Conservation (phyloP, 2,797 vertebrate species). For the Vireo griseus region DNA sequence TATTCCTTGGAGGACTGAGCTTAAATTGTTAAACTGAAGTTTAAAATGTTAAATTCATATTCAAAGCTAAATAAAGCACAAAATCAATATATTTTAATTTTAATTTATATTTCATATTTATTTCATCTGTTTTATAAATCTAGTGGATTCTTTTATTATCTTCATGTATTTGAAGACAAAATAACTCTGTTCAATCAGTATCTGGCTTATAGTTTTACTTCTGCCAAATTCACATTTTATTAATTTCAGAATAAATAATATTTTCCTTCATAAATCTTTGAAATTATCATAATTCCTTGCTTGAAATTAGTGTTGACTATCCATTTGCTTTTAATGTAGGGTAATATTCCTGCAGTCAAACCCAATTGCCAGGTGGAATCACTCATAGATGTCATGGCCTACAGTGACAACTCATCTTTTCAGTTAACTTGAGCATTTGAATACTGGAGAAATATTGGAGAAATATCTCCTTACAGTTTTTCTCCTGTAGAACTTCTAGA, state of each 20-base stretch:
- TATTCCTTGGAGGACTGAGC: not conserved
- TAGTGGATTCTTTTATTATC: not conserved
- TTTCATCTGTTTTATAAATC: not conserved
- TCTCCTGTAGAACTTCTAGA: not conserved
- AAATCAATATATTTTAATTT: not conserved
- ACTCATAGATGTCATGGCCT: fast-evolving
- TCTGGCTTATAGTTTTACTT: not conserved
- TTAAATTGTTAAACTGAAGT: not conserved
- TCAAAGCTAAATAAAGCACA: not conserved
- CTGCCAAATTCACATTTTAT: not conserved
- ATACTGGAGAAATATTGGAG: not conserved
- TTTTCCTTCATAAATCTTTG: not conserved
- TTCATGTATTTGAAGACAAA: not conserved
- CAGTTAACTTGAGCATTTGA: not conserved
- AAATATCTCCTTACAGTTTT: not conserved
- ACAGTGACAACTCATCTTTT: not conserved
- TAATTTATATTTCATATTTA: not conserved
- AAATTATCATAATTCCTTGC: not conserved
- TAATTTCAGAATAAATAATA: not conserved
- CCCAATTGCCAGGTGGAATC: not conserved
- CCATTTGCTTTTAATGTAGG: not conserved
- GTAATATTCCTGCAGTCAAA: not conserved
- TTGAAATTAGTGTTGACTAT: not conserved
- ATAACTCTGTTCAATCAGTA: not conserved
- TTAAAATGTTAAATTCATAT: not conserved